A percentile compares a stretch with the other conserved stretches of the same genome.
phyloP scores from a whole-genome alignment of 92 coral and sea anemone species.

The Palythoa grandiflora region DNA sequence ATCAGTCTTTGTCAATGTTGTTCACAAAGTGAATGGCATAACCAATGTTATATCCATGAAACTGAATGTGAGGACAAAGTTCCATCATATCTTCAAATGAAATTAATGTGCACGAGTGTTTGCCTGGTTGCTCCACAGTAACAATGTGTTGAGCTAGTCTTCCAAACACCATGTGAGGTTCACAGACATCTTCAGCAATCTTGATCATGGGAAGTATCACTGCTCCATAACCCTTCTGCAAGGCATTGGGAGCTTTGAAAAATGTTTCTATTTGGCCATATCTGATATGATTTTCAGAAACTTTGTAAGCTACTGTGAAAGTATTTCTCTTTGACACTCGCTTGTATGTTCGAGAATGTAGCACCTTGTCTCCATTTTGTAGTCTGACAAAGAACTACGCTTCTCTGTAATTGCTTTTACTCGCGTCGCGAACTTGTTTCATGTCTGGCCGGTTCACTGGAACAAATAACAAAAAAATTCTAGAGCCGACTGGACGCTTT shows the following conservation, averaged over 20 bases:
- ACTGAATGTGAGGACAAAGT: background rate
- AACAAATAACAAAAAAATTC: background rate
- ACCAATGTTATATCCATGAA: background rate
- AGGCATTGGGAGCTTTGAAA: background rate
- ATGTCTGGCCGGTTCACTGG: too few relatives aligned
- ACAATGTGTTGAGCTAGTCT: background rate
- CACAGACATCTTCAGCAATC: background rate
- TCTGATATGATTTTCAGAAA: background rate
- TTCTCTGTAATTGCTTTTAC: too few relatives aligned
- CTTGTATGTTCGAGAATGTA: slow-evolving; percentile 23
- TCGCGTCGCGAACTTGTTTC: too few relatives aligned
- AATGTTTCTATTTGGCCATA: slow-evolving; percentile 30
- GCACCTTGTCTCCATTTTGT: slow-evolving; percentile 11
- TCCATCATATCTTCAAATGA: background rate
- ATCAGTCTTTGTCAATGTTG: background rate
- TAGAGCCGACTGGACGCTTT: slow-evolving; percentile 2
- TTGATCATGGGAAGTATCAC: slow-evolving; percentile 16
- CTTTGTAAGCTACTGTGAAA: slow-evolving; percentile 28
- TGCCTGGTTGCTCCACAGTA: background rate
- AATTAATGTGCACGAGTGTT: background rate
- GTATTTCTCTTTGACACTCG: slow-evolving; percentile 31
- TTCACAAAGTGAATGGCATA: background rate
- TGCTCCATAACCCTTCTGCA: slow-evolving; percentile 2
- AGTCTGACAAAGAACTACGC: slow-evolving; percentile 19
- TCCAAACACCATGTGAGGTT: background rate